phyloP scores from a whole-genome alignment of 2,888 invertebrate genomes.

The Drepanosiphum platanoidis region DNA sequence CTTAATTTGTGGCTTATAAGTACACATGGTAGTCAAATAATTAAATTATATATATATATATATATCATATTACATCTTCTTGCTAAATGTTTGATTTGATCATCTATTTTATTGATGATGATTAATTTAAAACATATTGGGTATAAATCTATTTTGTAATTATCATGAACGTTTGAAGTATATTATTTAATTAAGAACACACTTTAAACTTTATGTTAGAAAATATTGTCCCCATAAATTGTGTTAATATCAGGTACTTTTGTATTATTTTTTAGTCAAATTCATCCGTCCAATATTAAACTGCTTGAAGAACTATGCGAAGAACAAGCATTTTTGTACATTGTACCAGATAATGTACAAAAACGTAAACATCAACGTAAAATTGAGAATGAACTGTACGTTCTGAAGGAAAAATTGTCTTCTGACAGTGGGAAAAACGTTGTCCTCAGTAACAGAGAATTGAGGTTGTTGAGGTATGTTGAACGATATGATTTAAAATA shows the following conservation, averaged over 20 bases:
- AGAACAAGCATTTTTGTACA: conserved; percentile 83
- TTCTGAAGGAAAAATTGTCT: conserved; percentile 82
- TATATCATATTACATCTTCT: not conserved
- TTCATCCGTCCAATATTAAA: conserved; percentile 77
- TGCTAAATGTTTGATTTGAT: not conserved
- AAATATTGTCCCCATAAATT: not conserved
- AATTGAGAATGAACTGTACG: conserved; percentile 89
- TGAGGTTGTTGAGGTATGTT: conserved; percentile 78
- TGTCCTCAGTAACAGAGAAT: conserved; percentile 91
- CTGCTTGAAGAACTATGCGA: conserved; percentile 86
- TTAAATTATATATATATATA: not conserved
- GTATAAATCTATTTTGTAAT: not conserved
- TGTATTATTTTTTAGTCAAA: conserved; percentile 70
- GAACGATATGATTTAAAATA: not conserved
- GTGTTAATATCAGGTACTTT: not conserved
- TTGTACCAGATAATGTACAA: conserved; percentile 86
- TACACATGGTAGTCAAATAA: not conserved
- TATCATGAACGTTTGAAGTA: not conserved
- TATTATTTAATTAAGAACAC: not conserved
- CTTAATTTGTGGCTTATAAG: not conserved
- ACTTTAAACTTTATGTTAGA: not conserved
- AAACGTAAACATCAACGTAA: conserved; percentile 88
- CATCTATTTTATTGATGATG: not conserved
- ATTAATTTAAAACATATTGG: not conserved
- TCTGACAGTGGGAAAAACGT: conserved; percentile 77